Evolutionary conservation across 2,113 vertebrate species (phyloP).

Genomic region (Platysternon megacephalum): DNA sequence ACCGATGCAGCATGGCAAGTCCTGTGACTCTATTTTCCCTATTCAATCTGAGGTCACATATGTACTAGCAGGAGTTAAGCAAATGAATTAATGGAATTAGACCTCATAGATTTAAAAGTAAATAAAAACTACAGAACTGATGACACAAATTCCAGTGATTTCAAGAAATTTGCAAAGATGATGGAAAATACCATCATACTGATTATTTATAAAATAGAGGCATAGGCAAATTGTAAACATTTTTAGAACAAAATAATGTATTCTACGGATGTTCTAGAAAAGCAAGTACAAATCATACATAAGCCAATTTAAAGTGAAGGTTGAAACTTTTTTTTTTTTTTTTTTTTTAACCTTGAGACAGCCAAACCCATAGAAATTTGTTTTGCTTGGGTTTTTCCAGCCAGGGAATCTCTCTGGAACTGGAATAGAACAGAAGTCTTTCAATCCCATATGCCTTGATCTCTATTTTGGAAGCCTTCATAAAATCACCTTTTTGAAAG

Average conservation of each 20-base stretch:
- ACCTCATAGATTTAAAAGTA: neutral
- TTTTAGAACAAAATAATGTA: neutral
- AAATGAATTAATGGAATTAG: neutral
- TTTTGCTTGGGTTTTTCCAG: neutral
- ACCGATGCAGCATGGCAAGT: neutral
- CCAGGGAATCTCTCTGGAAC: neutral
- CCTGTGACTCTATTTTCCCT: neutral
- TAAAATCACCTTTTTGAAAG: constrained; percentile 3
- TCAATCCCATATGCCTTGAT: neutral
- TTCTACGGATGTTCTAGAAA: neutral
- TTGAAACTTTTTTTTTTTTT: neutral
- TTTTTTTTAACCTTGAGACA: neutral
- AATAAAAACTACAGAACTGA: neutral
- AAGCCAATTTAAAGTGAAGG: neutral
- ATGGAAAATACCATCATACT: neutral
- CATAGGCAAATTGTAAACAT: neutral
- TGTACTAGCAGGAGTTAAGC: neutral
- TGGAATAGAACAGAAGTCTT: accelerated
- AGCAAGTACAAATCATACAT: neutral
- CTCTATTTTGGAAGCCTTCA: neutral
- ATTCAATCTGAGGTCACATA: neutral
- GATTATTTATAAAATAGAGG: neutral
- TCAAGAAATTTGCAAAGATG: neutral
- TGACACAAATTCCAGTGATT: neutral
- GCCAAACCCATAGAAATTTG: neutral